Evolutionary conservation across 2,888 invertebrate genomes (phyloP), one percentile per base, ranked within the genome.

Genomic region (Saturnia pavonia): DNA sequence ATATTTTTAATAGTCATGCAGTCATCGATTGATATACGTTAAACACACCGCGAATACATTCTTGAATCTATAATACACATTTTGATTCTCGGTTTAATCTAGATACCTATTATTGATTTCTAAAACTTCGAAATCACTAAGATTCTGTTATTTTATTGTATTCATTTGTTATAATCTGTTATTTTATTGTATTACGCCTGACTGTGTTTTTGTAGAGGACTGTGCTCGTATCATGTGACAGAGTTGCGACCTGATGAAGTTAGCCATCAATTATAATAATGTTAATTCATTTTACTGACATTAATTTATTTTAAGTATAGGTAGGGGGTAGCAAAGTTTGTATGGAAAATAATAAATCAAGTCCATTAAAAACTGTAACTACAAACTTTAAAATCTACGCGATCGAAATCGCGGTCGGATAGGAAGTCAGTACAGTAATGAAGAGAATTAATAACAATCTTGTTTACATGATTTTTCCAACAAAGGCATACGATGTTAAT

Each of bases 21-120:
- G 74, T 71, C 73, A 79, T 77, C 76, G 74, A 77, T 75, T 79
- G 77, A 75, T 79, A 79, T 80, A 76, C 78, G 77, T 80, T 79
- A 78, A 78, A 75, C 63, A 69, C 72, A 77, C 14, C 43, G 80
- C 80, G 75, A 79, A 81, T 77, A 81, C 82, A 78, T 78, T 77
- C 78, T 78, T 76, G 77, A 75, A 76, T 75, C 76, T 76, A 71
- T 73, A 73, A 79, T 84, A 80, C 80, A 80, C 7, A 7, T 48
- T 48, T 48, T 1, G 7, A 48, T 48, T 48, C 48, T 48, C 19
- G 19, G 1, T 48, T 48, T 48, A 48, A 19, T 48, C 4, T n/a
- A n/a, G n/a, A n/a, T 19, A 48, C 34, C 34, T 34, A 34, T 48
- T 48, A 48, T 19, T 48, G 19, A 48, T 19, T 48, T 48, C 16